Evolutionary conservation across 2,113 vertebrate genomes (phyloP).

Genomic region (Onychorhynchus coronatus): DNA sequence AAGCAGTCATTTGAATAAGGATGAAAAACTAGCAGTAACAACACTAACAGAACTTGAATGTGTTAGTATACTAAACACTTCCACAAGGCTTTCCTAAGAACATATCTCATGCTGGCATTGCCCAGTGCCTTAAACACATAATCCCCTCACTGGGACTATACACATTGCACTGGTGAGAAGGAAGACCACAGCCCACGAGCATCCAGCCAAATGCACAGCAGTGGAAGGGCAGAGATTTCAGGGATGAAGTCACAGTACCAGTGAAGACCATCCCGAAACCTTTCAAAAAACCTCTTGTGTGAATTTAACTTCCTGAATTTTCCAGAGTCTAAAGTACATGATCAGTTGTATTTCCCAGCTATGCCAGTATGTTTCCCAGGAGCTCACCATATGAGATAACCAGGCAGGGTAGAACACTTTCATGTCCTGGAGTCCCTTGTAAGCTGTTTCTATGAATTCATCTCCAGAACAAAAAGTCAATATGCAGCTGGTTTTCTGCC

Average conservation of each 20-base stretch:
- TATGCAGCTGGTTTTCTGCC: conserved; percentile 16
- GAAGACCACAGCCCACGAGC: rapidly evolving
- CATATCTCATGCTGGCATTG: rapidly evolving
- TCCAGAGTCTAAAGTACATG: not conserved
- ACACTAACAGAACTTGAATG: not conserved
- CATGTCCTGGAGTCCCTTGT: not conserved
- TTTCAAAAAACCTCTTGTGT: not conserved
- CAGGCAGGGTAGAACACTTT: not conserved
- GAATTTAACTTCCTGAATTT: not conserved
- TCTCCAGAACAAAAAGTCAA: conserved; percentile 12
- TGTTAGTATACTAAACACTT: not conserved
- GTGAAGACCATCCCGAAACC: not conserved
- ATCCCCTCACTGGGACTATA: not conserved
- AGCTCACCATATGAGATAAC: not conserved
- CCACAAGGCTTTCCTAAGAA: not conserved
- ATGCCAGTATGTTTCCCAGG: not conserved
- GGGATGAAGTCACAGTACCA: not conserved
- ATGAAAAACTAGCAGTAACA: not conserved
- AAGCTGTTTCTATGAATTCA: not conserved
- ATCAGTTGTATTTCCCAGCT: not conserved
- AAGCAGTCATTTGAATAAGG: not conserved
- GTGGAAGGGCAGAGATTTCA: not conserved
- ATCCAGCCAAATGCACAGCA: not conserved
- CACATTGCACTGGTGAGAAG: not conserved
- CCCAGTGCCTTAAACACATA: not conserved